A percentile compares a stretch with the other conserved stretches of the same genome.
phyloP scores from a whole-genome alignment of 2,797 vertebrate genomes.

The Halcyon chelicuti region DNA sequence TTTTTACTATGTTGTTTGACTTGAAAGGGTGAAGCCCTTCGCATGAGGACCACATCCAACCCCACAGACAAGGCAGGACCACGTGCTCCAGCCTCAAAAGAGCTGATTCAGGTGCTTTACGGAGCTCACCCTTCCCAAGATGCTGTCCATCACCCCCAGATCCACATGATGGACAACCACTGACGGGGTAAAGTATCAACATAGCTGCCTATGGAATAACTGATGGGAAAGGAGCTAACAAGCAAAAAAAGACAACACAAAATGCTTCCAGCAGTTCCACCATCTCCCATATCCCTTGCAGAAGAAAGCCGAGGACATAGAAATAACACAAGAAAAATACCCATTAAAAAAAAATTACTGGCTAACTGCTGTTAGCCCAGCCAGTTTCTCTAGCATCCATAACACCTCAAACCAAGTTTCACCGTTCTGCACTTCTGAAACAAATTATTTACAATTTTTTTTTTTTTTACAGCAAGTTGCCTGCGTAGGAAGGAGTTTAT shows the following conservation, averaged over 20 bases:
- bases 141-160: neutral
- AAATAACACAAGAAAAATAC: neutral
- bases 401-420: neutral
- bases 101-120: neutral
- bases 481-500: constrained; percentile 22
- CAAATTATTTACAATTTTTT: neutral
- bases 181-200: rapidly evolving
- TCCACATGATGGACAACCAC: neutral
- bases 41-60: rapidly evolving
- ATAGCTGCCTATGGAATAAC: neutral
- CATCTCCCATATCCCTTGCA: neutral
- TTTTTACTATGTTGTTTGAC: neutral
- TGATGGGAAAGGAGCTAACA: neutral
- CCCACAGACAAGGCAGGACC: neutral
- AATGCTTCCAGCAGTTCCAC: neutral
- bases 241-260: neutral
- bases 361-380: neutral
- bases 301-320: neutral
- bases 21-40: neutral
- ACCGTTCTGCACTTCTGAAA: neutral
- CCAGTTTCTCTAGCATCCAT: neutral
- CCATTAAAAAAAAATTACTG: neutral
- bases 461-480: neutral
- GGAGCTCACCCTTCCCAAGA: neutral
- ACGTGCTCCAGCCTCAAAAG: rapidly evolving